Conservation (phyloP, 2,888 invertebrate species). For the Gandaritis pyraliata region DNA sequence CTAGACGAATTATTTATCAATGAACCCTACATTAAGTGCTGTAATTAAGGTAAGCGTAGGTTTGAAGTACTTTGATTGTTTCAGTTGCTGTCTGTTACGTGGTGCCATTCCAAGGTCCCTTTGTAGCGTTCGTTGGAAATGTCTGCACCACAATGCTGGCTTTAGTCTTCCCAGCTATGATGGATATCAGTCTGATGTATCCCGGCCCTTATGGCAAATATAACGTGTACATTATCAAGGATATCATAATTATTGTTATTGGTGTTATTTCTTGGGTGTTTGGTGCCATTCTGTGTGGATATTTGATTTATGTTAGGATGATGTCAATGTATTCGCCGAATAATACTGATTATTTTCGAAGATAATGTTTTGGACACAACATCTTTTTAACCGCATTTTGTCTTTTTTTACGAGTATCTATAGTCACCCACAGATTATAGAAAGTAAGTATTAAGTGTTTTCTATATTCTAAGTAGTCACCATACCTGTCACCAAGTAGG, state of each 20-base stretch:
- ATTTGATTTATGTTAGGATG: conserved; percentile 59
- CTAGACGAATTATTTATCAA: too few relatives aligned
- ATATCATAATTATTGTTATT: conserved; percentile 52
- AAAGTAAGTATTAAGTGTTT: too few relatives aligned
- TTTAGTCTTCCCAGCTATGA: conserved; percentile 65
- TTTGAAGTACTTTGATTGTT: conserved; percentile 35
- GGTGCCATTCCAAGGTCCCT: conserved; percentile 64
- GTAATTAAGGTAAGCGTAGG: too few relatives aligned
- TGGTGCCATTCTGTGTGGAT: conserved; percentile 53
- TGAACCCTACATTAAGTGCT: too few relatives aligned
- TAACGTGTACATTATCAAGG: conserved; percentile 52
- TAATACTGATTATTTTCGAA: conserved; percentile 37
- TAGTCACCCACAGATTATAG: not conserved
- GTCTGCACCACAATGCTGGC: conserved; percentile 62
- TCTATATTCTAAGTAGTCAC: too few relatives aligned
- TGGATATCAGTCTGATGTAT: conserved; percentile 65
- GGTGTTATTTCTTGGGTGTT: conserved; percentile 49
- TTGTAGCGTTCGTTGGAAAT: conserved; percentile 67
- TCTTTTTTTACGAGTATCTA: not conserved
- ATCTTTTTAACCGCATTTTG: too few relatives aligned
- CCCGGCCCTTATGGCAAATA: conserved; percentile 57
- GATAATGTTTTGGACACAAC: conserved; percentile 31
- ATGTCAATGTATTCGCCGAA: conserved; percentile 47
- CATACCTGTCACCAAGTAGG: too few relatives aligned
- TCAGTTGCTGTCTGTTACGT: conserved; percentile 62